These are phyloP conservation scores for Acropternis orthonyx DNA, from an alignment of 2,797 vertebrate species.

Conservation along the genomic window DNA sequence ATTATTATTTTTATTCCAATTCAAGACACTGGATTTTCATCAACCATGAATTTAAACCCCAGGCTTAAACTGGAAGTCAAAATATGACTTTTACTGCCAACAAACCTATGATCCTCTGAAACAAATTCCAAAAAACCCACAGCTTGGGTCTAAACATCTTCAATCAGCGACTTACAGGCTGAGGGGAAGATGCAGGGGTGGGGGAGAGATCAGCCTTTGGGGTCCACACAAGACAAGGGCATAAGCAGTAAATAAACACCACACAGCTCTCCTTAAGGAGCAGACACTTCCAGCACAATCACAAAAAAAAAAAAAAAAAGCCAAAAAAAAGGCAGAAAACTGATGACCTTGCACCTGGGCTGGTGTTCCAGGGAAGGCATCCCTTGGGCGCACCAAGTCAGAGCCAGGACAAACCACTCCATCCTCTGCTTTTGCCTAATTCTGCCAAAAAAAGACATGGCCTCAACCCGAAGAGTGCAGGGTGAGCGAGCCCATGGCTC, in stretches of 20 bases:
- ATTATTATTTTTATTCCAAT: background rate
- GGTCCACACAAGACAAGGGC: background rate
- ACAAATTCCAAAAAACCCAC: background rate
- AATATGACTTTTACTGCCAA: background rate
- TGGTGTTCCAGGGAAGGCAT: background rate
- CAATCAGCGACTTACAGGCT: background rate
- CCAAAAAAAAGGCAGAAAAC: rapidly evolving
- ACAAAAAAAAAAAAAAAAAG: background rate
- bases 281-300: background rate
- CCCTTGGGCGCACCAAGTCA: background rate
- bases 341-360: background rate
- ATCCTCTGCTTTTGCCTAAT: background rate
- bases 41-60: background rate
- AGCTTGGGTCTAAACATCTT: background rate
- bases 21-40: background rate
- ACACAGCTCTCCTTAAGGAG: background rate
- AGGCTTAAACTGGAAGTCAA: background rate
- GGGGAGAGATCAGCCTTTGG: background rate
- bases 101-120: background rate
- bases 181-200: background rate
- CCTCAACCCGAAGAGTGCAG: background rate
- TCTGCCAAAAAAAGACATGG: background rate
- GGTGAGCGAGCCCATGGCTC: background rate
- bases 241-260: background rate
- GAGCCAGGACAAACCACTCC: background rate